These are phyloP conservation scores for Ridgeia piscesae DNA, from an alignment of 1,140 invertebrate species.

Conservation along the genomic window DNA sequence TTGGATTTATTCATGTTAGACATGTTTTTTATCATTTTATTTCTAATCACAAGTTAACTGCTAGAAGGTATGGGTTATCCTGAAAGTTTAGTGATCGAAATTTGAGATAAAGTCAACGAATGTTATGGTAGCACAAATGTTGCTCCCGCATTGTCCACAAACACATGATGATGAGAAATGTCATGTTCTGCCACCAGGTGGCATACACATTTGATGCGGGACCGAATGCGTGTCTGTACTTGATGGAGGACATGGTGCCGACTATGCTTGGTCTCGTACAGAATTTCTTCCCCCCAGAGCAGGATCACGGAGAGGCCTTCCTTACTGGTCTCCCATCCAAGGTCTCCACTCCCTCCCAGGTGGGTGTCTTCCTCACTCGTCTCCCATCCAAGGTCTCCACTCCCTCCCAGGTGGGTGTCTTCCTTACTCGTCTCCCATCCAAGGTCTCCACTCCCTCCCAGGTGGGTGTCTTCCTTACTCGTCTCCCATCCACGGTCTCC, in stretches of 20 bases:
- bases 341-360: background rate
- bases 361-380: background rate
- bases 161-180: background rate
- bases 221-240: conserved; percentile 90
- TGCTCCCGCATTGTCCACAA: background rate
- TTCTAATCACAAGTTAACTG: background rate
- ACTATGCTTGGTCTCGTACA: conserved; percentile 62
- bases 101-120: too few species aligned
- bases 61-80: too few species aligned
- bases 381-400: too few species aligned
- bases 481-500: too few species aligned
- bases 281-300: conserved; percentile 70
- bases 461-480: too few species aligned
- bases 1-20: too few species aligned
- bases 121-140: background rate
- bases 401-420: too few species aligned
- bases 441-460: too few species aligned
- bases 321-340: conserved; percentile 7
- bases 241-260: conserved; percentile 76
- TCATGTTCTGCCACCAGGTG: conserved; percentile 60
- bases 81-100: too few species aligned
- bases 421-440: too few species aligned
- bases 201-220: conserved; percentile 98
- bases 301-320: conserved; percentile 36
- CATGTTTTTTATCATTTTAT: too few species aligned